Evolutionary conservation across 2,797 vertebrate genomes (phyloP).

Genomic region (Selene dorsalis): DNA sequence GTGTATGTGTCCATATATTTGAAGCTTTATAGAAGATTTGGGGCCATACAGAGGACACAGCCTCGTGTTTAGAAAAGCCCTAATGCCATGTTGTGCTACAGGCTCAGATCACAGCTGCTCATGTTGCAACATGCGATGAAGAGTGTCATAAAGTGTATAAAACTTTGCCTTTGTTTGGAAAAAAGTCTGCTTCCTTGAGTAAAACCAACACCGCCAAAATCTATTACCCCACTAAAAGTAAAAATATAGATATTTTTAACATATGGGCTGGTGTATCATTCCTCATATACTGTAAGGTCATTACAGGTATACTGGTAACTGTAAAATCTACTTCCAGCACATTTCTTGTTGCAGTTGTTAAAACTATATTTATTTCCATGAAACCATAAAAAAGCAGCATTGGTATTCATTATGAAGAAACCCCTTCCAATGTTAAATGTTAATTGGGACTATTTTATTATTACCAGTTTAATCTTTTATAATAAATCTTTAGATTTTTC

Average conservation of each 20-base stretch:
- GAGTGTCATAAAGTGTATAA: background rate
- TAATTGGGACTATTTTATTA: no score
- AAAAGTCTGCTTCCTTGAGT: background rate
- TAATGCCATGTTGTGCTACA: slow-evolving; percentile 16
- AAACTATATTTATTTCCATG: no score
- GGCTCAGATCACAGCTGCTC: slow-evolving; percentile 10
- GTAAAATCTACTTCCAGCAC: no score
- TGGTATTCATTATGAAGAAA: background rate
- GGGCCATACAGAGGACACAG: background rate
- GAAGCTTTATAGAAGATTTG: slow-evolving; percentile 28
- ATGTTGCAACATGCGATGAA: background rate
- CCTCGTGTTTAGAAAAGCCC: background rate
- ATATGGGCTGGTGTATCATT: no score
- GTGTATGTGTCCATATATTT: slow-evolving; percentile 35
- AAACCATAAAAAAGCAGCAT: no score
- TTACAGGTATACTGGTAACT: background rate
- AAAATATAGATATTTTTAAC: background rate
- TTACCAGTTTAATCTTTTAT: background rate
- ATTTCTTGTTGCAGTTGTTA: no score
- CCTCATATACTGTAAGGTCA: no score
- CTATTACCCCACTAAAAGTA: background rate
- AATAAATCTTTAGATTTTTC: no score
- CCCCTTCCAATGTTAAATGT: background rate
- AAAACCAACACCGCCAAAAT: background rate
- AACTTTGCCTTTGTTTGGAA: background rate